Percentiles rank a stretch among this genome's conserved stretches.
These are phyloP conservation scores for Dasypogon diadema DNA, from an alignment of 2,888 invertebrate genomes.

Conservation along the genomic window DNA sequence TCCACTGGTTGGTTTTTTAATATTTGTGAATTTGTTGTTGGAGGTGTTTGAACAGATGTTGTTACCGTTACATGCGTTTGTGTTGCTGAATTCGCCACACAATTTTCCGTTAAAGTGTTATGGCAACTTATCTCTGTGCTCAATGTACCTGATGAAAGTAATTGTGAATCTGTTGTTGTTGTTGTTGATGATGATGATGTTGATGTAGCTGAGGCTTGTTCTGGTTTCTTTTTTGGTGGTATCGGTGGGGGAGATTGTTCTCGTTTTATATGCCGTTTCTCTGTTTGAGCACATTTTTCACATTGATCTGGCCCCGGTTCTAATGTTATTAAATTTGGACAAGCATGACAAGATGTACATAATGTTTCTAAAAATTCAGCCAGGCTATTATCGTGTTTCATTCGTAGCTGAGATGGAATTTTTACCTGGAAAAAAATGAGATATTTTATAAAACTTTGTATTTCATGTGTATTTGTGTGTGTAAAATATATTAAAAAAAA, in stretches of 20 bases:
- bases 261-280: constrained; percentile 16
- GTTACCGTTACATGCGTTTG: constrained; percentile 55
- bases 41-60: constrained; percentile 60
- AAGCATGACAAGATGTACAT: constrained; percentile 67
- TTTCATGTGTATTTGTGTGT: no score
- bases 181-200: constrained; percentile 66
- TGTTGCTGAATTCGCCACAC: constrained; percentile 36
- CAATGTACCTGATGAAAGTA: neutral
- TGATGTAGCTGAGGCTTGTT: constrained; percentile 62
- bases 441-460: no score
- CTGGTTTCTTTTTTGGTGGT: constrained; percentile 14
- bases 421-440: constrained; percentile 63
- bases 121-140: constrained; percentile 20
- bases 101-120: constrained; percentile 1
- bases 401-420: constrained; percentile 66
- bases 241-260: constrained; percentile 32
- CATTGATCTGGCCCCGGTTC: constrained; percentile 68
- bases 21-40: constrained; percentile 61
- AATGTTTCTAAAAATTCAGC: constrained; percentile 67
- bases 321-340: constrained; percentile 67
- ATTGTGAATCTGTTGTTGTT: constrained; percentile 60
- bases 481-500: no score
- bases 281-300: constrained; percentile 64
- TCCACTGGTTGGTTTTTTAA: constrained; percentile 77
- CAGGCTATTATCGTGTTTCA: constrained; percentile 66